Conservation (phyloP, 1,140 invertebrate species). For the Nephila pilipes region DNA sequence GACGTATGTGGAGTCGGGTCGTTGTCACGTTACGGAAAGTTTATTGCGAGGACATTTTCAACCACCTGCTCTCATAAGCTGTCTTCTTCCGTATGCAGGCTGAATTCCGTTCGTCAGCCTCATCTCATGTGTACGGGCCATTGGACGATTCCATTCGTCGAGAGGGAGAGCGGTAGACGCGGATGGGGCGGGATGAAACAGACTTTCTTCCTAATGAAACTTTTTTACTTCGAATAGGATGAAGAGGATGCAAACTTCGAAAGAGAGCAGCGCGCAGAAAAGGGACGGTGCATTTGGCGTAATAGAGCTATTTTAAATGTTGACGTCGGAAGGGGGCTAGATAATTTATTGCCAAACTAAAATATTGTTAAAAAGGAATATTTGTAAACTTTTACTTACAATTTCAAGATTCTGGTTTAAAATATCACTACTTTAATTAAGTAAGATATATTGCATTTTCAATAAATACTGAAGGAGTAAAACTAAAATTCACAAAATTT, state of each 20-base stretch:
- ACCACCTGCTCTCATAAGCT: constrained; percentile 34
- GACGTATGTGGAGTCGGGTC: background rate
- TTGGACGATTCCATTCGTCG: constrained; percentile 35
- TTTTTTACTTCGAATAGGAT: constrained; percentile 43
- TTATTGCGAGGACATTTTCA: constrained; percentile 37
- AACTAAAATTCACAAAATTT: too few species aligned
- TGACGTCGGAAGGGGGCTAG: background rate
- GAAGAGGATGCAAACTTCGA: constrained; percentile 13
- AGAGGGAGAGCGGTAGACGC: background rate
- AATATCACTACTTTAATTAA: background rate
- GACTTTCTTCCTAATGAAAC: constrained; percentile 40
- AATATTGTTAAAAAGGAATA: background rate
- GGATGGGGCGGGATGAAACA: constrained; percentile 30
- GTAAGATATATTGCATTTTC: background rate
- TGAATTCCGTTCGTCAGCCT: constrained; percentile 53
- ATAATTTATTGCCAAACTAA: background rate
- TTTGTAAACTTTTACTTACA: background rate
- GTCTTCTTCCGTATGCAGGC: constrained; percentile 66
- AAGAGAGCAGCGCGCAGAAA: background rate
- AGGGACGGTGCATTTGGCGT: background rate
- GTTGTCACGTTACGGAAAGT: constrained; percentile 54
- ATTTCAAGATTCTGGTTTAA: background rate
- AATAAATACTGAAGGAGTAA: background rate
- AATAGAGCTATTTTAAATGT: background rate
- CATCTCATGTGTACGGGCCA: constrained; percentile 47